Conservation (phyloP, 2,888 invertebrate genomes). For the Eupeodes luniger region DNA sequence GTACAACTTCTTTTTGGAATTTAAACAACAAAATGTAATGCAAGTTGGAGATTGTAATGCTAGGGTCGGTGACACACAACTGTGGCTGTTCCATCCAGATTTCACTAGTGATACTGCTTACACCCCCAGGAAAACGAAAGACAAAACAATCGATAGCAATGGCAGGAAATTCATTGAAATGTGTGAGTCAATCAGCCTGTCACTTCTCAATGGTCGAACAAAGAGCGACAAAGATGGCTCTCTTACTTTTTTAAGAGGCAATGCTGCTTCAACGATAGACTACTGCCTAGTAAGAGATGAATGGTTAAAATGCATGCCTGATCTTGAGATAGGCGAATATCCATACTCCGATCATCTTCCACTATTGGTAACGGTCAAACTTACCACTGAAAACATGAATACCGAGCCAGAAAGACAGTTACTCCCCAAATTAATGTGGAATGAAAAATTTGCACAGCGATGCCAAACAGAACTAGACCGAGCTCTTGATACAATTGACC, state of each 20-base stretch:
- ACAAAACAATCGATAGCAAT: background rate
- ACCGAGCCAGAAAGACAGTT: background rate
- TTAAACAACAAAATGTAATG: background rate
- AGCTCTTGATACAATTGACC: background rate
- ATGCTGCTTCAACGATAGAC: background rate
- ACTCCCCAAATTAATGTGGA: background rate
- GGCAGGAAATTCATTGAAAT: background rate
- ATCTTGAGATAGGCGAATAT: constrained; percentile 25
- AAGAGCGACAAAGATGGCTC: background rate
- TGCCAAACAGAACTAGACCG: background rate
- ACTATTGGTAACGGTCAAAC: background rate
- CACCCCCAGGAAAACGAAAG: background rate
- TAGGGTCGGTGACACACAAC: background rate
- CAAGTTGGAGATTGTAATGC: background rate
- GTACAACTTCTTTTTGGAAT: background rate
- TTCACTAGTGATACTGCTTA: background rate
- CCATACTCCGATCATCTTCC: constrained; percentile 12
- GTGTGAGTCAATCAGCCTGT: background rate
- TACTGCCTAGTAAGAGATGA: constrained; percentile 21
- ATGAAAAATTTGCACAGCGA: background rate
- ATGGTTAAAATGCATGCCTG: constrained; percentile 3
- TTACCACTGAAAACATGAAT: background rate
- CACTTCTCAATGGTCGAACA: background rate
- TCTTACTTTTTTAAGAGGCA: background rate
- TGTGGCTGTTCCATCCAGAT: background rate